A percentile compares a stretch with the other conserved stretches of the same genome.
Evolutionary conservation across 1,140 invertebrate species (phyloP).

Genomic region (Zaprionus vittiger): DNA sequence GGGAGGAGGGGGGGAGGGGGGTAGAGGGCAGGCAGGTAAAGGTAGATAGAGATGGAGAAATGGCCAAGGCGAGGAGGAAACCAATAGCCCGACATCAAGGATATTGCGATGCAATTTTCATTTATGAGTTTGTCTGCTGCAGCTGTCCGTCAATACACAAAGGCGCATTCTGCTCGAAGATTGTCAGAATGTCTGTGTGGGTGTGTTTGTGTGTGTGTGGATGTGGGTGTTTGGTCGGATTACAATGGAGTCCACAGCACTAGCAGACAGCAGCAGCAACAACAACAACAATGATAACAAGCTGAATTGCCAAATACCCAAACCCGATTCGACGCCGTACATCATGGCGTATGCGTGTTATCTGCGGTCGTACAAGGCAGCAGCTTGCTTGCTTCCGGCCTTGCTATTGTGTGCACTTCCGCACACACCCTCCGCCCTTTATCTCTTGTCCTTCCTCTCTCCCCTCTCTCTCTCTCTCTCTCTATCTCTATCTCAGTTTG

Average conservation of each 20-base stretch:
- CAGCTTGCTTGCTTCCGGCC: slow-evolving; percentile 7
- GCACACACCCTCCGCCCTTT: neutral
- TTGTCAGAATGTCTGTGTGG: neutral
- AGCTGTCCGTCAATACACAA: slow-evolving; percentile 50
- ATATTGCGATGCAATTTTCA: slow-evolving; percentile 67
- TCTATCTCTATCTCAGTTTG: neutral
- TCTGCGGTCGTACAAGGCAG: slow-evolving; percentile 47
- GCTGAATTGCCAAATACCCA: slow-evolving; percentile 29
- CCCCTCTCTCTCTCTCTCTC: neutral
- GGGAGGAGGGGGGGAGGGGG: too few species aligned
- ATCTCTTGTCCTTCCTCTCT: neutral
- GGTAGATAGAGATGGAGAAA: neutral
- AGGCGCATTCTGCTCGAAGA: slow-evolving; percentile 16
- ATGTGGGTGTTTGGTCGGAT: slow-evolving; percentile 28
- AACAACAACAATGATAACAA: slow-evolving; percentile 24
- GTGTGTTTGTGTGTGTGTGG: slow-evolving; percentile 15
- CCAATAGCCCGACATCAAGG: slow-evolving; percentile 28
- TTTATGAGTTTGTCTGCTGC: slow-evolving; percentile 62
- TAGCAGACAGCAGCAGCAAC: slow-evolving; percentile 15
- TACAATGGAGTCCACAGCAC: neutral
- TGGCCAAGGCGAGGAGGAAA: slow-evolving; percentile 17
- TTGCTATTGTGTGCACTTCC: slow-evolving; percentile 3
- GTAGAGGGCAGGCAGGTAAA: neutral
- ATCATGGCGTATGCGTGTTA: slow-evolving; percentile 72
- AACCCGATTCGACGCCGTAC: slow-evolving; percentile 20